A percentile compares a stretch with the other conserved stretches of the same genome.
phyloP scores from a whole-genome alignment of 2,888 invertebrate genomes.

The Nemotelus pantherinus region DNA sequence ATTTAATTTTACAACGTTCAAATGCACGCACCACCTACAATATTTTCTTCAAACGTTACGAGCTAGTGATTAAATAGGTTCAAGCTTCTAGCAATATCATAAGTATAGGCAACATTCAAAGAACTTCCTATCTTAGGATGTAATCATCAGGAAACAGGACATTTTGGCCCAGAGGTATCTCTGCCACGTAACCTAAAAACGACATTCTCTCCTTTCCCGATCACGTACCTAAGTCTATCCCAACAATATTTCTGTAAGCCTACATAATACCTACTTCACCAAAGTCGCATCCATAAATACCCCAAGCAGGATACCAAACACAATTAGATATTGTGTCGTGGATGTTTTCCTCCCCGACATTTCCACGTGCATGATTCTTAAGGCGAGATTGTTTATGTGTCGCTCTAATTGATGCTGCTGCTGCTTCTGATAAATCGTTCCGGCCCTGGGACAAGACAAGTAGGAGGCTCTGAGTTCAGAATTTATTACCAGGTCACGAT shows the following conservation, averaged over 20 bases:
- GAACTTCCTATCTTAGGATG: not conserved
- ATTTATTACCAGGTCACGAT: slow-evolving; percentile 31
- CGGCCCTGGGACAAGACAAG: slow-evolving; percentile 10
- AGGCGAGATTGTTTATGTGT: slow-evolving; percentile 49
- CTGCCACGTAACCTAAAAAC: not conserved
- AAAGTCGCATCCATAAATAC: not conserved
- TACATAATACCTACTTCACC: slow-evolving; percentile 11
- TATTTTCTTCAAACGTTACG: not conserved
- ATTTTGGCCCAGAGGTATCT: not conserved
- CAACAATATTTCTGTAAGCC: not conserved
- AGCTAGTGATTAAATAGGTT: not conserved
- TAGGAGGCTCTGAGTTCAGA: slow-evolving; percentile 16
- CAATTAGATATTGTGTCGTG: slow-evolving; percentile 35
- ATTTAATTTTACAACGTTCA: too few relatives aligned
- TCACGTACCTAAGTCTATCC: not conserved
- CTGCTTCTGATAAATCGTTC: slow-evolving; percentile 46
- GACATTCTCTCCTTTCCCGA: slow-evolving; percentile 14
- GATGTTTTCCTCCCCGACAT: not conserved
- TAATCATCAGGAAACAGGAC: slow-evolving; percentile 1
- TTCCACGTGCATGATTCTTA: slow-evolving; percentile 40
- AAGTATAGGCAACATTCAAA: not conserved
- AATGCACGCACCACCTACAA: too few relatives aligned
- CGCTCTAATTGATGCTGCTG: slow-evolving; percentile 48
- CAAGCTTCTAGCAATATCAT: not conserved
- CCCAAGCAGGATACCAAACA: slow-evolving; percentile 11